Conservation (phyloP, 2,888 invertebrate genomes). For the Aphrophora alni region DNA sequence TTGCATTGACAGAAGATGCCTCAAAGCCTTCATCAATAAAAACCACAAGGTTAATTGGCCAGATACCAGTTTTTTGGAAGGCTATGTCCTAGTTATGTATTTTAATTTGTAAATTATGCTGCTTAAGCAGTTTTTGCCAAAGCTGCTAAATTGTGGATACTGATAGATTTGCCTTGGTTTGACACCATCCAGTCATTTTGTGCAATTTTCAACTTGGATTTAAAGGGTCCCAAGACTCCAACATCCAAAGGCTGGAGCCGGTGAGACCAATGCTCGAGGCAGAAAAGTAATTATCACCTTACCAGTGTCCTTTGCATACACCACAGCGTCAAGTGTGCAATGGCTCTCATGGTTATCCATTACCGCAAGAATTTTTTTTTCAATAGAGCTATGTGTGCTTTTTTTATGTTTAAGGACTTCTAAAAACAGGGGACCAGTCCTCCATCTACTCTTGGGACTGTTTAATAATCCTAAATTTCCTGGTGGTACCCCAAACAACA, state of each 20-base stretch:
- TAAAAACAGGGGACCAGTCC: too few species aligned
- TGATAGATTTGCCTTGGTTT: slow-evolving; percentile 19
- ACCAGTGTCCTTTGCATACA: not conserved
- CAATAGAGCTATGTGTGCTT: not conserved
- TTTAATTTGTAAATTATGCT: slow-evolving; percentile 20
- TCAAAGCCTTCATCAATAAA: slow-evolving; percentile 19
- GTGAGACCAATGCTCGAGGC: slow-evolving; percentile 11
- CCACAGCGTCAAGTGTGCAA: not conserved
- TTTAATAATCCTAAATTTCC: too few species aligned
- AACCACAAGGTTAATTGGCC: not conserved
- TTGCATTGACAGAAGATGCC: slow-evolving; percentile 8
- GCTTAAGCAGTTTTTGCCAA: slow-evolving; percentile 16
- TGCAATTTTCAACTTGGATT: slow-evolving; percentile 11
- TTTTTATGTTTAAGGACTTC: slow-evolving; percentile 12
- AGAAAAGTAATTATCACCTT: not conserved
- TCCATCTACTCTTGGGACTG: too few species aligned
- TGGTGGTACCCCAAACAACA: too few species aligned
- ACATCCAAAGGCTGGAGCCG: slow-evolving; percentile 20
- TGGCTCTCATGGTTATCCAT: too few species aligned
- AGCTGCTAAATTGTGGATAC: slow-evolving; percentile 20
- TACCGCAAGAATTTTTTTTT: not conserved
- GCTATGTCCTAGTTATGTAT: slow-evolving; percentile 6
- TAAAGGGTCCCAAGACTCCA: slow-evolving; percentile 14
- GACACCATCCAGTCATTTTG: slow-evolving; percentile 2
- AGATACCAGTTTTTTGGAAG: slow-evolving; percentile 17